phyloP scores from a whole-genome alignment of 2,888 invertebrate species.

The Andrena flavipes region DNA sequence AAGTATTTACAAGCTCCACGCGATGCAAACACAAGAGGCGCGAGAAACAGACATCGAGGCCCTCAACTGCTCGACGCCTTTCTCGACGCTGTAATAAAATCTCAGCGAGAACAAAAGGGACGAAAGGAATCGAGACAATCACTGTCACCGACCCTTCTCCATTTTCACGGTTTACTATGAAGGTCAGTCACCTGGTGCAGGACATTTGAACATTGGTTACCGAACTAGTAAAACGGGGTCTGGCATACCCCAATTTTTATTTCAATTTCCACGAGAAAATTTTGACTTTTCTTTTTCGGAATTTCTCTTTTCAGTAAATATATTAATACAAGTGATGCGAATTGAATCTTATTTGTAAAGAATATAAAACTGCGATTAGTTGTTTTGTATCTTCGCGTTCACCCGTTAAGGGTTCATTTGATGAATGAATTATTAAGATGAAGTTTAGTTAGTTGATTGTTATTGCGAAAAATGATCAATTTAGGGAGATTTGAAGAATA shows the following conservation, averaged over 20 bases:
- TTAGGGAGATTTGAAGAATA: background rate
- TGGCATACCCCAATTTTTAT: too few relatives aligned
- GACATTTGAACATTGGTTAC: background rate
- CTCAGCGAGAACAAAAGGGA: conserved; percentile 36
- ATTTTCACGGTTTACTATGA: conserved; percentile 6
- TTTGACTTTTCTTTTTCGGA: too few relatives aligned
- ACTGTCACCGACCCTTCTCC: conserved; percentile 29
- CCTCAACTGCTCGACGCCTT: conserved; percentile 2
- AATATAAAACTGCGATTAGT: too few relatives aligned
- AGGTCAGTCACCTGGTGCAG: conserved; percentile 1
- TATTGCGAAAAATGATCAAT: too few relatives aligned
- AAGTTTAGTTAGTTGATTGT: too few relatives aligned
- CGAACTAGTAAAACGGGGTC: background rate
- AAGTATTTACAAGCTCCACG: background rate
- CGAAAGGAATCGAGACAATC: conserved; percentile 36
- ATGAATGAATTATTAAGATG: too few relatives aligned
- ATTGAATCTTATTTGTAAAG: too few relatives aligned
- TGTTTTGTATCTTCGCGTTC: too few relatives aligned
- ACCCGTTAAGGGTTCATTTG: too few relatives aligned
- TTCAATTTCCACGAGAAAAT: too few relatives aligned
- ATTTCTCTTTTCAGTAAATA: too few relatives aligned
- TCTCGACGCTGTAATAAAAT: conserved; percentile 25
- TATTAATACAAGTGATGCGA: too few relatives aligned
- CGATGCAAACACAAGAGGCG: background rate
- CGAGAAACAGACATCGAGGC: conserved; percentile 22